Evolutionary conservation across 1,140 invertebrate species (phyloP), one percentile per base, ranked within the genome.

Genomic region (Homarus americanus): DNA sequence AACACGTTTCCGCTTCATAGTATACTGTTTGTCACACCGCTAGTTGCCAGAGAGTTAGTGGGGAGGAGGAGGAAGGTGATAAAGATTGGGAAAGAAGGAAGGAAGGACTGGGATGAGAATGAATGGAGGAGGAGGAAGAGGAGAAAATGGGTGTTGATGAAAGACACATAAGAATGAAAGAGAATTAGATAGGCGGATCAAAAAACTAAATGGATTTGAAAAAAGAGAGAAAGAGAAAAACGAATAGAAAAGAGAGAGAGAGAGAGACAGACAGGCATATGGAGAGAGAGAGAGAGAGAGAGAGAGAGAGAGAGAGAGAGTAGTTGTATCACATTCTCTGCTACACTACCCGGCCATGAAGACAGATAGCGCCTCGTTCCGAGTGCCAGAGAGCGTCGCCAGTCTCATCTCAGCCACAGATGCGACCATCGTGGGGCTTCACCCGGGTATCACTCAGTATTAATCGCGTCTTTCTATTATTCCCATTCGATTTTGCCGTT

Each of bases 231-330:
- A n/a, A n/a, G 36, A 73, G 7, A 20, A n/a, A 36, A 28, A 38
- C 2, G 72, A 3, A 9, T 24, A 34, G 66, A 34, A 20, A 20
- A 69, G 72, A 38, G 36, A 38, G 36, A 38, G 72, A 73, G 17
- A 73, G 72, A 38, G 36, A 38, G 36, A 38, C 15, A 38, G 72
- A 38, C n/a, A 73, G 72, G n/a, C 34, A 32, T 20, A 41, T 34
- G 40, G 73, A 76, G 73, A 76, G 40, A 41, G 73, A 41, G 73
- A 41, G 73, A 76, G 73, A 41, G 40, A 41, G 40, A 41, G 40
- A 76, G 73, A 41, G 73, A 76, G 73, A 76, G 73, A 76, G 73
- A 76, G 73, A 76, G 73, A 76, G 73, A 76, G 73, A 76, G 73
- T 34, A 3, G 20, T 3, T 73, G 24, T 10, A 34, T 49, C 5